These are phyloP conservation scores for Bovichtus variegatus DNA, from an alignment of 2,797 vertebrate genomes.

Conservation along the genomic window DNA sequence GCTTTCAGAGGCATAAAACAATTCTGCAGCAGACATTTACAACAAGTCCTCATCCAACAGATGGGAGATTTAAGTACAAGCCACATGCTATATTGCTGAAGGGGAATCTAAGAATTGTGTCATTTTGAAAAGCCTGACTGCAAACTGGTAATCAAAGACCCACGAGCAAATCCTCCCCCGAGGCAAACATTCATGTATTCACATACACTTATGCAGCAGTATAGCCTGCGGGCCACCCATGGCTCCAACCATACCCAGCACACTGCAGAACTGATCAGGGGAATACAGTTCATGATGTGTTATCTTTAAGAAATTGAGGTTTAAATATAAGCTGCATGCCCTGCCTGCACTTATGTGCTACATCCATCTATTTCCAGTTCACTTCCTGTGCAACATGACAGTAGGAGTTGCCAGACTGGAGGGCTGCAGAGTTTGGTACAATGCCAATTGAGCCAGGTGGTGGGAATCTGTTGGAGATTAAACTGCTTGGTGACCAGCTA, in stretches of 20 bases:
- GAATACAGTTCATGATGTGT: slow-evolving; percentile 15
- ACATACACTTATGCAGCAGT: slow-evolving; percentile 52
- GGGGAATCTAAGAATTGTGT: slow-evolving; percentile 65
- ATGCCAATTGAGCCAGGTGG: slow-evolving; percentile 79
- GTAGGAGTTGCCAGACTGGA: slow-evolving; percentile 67
- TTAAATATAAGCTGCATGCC: slow-evolving; percentile 8
- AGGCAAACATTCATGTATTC: slow-evolving; percentile 62
- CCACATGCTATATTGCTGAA: slow-evolving; percentile 56
- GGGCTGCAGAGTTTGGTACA: slow-evolving; percentile 60
- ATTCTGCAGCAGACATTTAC: slow-evolving; percentile 26
- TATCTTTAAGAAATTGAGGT: slow-evolving; percentile 20
- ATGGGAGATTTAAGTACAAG: slow-evolving; percentile 66
- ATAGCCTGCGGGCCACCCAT: slow-evolving; percentile 54
- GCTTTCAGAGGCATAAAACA: slow-evolving; percentile 43
- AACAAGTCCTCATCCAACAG: slow-evolving; percentile 60
- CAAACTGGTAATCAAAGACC: slow-evolving; percentile 70
- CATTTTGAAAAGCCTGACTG: slow-evolving; percentile 64
- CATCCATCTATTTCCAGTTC: slow-evolving; percentile 31
- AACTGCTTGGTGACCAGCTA: slow-evolving; percentile 73
- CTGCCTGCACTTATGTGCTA: neutral
- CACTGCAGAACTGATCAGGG: slow-evolving; percentile 31
- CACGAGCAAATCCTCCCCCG: slow-evolving; percentile 63
- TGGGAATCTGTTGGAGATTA: slow-evolving; percentile 81
- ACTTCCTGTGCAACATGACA: slow-evolving; percentile 51
- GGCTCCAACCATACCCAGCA: slow-evolving; percentile 25